Base-by-base conservation (phyloP, 30 jellyfish, hydroid and myxozoan species). In the Aurelia sp. region DNA sequence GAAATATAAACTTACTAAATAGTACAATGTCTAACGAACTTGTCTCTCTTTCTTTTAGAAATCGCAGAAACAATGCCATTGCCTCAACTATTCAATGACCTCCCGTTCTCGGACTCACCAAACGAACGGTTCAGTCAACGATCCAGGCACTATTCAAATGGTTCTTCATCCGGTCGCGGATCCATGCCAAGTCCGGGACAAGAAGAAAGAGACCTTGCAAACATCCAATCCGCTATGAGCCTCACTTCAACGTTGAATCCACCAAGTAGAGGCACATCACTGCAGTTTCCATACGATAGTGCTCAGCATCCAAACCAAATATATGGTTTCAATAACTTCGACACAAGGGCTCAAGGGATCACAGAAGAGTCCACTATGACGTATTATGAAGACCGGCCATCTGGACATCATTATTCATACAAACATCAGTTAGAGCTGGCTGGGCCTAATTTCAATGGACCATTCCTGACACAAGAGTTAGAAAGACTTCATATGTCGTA, bases 221-320 rank as follows among this genome's bases (percentile, higher is more conserved):
- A 44, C 55, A 84, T 84, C 71, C 93, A 84, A 44, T 71, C 93
- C 33, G 93, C 82, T 10, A 84, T 84, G 93, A 47, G 85, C 37
- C 87, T 70, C 59, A 60, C 93, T 6, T 65, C 76, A 11, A 20
- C 89, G 66, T 50, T 53, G 57, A 12, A 30, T 19, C 73, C 68
- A 60, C 22, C 76, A 12, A 71, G 53, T 62, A 80, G 86, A 12
- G 78, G 48, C 73, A 62, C 31, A 65, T 67, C 69, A n/a, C 37
- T 72, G 77, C 84, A 76, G 51, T 71, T 84, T 48, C 93, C 86
- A 3, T 84, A 62, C 60, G 93, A 84, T 52, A 84, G 60, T 47
- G 20, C 82, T 51, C 85, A 55, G 64, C 74, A 51, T 11, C 73
- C 55, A 6, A 44, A 58, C 22, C 74, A 35, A 37, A 61, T n/a